Conservation (phyloP, 2,888 invertebrate genomes). For the Acrobasis consociella region DNA sequence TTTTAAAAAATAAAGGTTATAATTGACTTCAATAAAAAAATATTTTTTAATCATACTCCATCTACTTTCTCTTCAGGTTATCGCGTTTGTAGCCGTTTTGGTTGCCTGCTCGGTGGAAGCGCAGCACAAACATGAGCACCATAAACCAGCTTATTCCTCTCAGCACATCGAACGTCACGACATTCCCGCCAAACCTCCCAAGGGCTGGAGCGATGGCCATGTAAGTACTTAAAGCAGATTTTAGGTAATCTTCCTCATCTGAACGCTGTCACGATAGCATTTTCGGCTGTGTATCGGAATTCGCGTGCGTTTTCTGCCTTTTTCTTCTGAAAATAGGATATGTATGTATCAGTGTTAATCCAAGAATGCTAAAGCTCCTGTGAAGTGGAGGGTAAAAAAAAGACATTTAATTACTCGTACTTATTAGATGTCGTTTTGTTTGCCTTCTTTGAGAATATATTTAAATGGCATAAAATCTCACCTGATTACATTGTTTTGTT, state of each 20-base stretch:
- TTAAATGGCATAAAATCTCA: not conserved
- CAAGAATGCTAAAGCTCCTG: too few species aligned
- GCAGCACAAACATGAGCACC: conserved; percentile 18
- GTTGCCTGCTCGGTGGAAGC: conserved; percentile 4
- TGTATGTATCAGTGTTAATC: too few species aligned
- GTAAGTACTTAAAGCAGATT: conserved; percentile 17
- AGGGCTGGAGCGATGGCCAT: conserved; percentile 29
- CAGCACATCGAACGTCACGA: conserved; percentile 45
- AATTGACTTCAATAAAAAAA: not conserved
- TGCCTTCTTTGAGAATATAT: not conserved
- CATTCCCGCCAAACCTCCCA: conserved; percentile 32
- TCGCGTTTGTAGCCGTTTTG: not conserved
- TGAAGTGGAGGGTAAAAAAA: too few species aligned
- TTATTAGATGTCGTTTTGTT: not conserved
- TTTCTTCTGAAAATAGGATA: too few species aligned
- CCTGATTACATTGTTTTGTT: conserved; percentile 8
- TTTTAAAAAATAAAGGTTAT: too few species aligned
- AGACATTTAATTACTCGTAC: not conserved
- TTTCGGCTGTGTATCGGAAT: too few species aligned
- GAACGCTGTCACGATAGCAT: too few species aligned
- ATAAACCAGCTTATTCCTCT: conserved; percentile 37
- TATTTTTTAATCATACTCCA: not conserved
- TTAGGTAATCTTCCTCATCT: too few species aligned
- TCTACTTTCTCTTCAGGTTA: conserved; percentile 1
- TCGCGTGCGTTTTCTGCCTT: too few species aligned